These are phyloP conservation scores for Yponomeuta plumbellus DNA, from an alignment of 2,888 invertebrate species.

Conservation along the genomic window DNA sequence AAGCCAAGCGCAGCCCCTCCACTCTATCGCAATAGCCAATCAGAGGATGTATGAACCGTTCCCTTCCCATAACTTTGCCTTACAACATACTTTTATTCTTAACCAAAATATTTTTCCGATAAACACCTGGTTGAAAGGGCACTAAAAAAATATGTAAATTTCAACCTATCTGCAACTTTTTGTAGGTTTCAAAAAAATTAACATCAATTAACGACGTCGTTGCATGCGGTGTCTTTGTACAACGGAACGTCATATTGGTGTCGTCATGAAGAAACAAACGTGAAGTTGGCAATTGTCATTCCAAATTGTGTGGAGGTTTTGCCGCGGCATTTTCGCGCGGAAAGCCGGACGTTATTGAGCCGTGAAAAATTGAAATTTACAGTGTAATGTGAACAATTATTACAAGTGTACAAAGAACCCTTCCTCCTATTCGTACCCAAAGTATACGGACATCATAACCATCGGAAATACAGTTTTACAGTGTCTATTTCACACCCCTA, in stretches of 20 bases:
- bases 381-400: constrained; percentile 42
- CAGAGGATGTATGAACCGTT: constrained; percentile 29
- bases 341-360: constrained; percentile 76
- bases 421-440: constrained; percentile 37
- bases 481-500: neutral
- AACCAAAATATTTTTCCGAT: neutral
- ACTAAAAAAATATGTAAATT: no score
- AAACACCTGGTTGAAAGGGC: no score
- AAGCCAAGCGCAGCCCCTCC: constrained; percentile 25
- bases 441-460: constrained; percentile 32
- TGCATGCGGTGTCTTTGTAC: neutral
- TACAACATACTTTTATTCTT: neutral
- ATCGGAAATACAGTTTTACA: neutral
- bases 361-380: constrained; percentile 68
- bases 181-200: neutral
- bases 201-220: neutral
- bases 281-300: constrained; percentile 58
- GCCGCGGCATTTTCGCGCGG: constrained; percentile 78
- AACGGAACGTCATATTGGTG: constrained; percentile 8
- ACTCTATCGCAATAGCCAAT: neutral
- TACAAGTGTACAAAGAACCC: constrained; percentile 21
- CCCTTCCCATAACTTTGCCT: neutral
- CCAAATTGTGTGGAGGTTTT: constrained; percentile 57
- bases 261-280: constrained; percentile 62
- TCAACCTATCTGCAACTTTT: no score